Evolutionary conservation across 2,797 vertebrate genomes (phyloP).

Genomic region (Onychomys torridus): DNA sequence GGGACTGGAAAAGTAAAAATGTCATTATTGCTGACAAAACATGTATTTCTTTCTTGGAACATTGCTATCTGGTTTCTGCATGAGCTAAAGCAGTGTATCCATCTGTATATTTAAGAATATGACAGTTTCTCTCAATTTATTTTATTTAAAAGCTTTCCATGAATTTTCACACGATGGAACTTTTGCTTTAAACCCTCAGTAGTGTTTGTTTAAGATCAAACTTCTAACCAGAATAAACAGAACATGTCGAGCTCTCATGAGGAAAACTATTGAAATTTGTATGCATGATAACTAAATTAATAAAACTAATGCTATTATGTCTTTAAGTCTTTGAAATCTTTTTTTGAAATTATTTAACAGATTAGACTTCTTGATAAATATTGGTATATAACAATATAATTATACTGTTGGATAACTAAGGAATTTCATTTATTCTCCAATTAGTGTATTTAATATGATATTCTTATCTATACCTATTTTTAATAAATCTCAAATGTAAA

Average conservation of each 20-base stretch:
- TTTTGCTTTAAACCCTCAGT: neutral
- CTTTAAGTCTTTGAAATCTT: neutral
- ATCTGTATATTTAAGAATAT: conserved; percentile 16
- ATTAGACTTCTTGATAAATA: neutral
- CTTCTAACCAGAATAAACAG: neutral
- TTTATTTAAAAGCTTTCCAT: neutral
- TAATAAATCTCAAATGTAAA: neutral
- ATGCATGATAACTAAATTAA: neutral
- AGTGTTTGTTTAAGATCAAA: conserved; percentile 8
- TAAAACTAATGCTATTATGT: neutral
- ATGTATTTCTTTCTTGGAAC: neutral
- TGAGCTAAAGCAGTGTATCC: neutral
- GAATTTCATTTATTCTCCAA: neutral
- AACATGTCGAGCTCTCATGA: neutral
- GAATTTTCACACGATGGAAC: neutral
- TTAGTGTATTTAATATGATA: neutral
- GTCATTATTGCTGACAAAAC: neutral
- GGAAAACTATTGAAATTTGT: neutral
- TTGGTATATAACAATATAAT: neutral
- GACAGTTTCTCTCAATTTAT: neutral
- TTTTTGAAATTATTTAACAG: neutral
- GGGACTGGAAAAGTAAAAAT: neutral
- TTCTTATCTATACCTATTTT: neutral
- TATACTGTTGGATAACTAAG: neutral
- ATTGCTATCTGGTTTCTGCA: neutral